Percentiles rank a stretch among this genome's conserved stretches.
phyloP scores from a whole-genome alignment of 2,113 vertebrate species.

The Rhynchomys soricoides region DNA sequence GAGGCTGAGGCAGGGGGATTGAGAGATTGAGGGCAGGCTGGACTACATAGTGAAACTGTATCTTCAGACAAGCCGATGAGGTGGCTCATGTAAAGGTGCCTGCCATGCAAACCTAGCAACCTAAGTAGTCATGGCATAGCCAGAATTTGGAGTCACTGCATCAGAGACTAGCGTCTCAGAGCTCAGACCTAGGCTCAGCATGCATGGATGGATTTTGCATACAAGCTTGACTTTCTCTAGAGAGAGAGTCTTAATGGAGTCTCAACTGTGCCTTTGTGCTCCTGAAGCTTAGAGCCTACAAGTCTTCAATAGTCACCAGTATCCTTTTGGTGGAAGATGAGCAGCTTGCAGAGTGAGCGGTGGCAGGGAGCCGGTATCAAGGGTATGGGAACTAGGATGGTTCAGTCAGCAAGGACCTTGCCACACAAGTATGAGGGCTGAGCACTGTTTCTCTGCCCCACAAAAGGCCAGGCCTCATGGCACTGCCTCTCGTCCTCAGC shows the following conservation, averaged over 20 bases:
- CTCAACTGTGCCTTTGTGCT: neutral
- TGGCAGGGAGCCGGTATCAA: too few relatives aligned
- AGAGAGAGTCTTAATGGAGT: neutral
- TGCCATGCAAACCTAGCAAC: neutral
- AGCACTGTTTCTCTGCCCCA: neutral
- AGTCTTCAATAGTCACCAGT: neutral
- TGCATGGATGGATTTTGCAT: neutral
- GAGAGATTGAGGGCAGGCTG: neutral
- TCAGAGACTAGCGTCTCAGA: neutral
- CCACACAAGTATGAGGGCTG: neutral
- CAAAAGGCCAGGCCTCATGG: neutral
- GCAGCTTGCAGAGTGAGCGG: neutral
- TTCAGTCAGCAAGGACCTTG: neutral
- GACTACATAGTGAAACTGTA: neutral
- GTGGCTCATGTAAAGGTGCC: neutral
- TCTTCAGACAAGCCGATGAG: neutral
- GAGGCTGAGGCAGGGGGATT: neutral
- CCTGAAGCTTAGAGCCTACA: neutral
- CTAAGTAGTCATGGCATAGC: neutral
- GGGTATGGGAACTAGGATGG: neutral
- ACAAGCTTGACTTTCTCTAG: neutral
- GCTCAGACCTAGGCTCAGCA: neutral
- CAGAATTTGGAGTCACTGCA: too few relatives aligned
- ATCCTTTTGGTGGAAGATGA: neutral
- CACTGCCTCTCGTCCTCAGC: too few relatives aligned